Conservation (phyloP, 2,888 invertebrate genomes). For the Chrysolina americana region DNA sequence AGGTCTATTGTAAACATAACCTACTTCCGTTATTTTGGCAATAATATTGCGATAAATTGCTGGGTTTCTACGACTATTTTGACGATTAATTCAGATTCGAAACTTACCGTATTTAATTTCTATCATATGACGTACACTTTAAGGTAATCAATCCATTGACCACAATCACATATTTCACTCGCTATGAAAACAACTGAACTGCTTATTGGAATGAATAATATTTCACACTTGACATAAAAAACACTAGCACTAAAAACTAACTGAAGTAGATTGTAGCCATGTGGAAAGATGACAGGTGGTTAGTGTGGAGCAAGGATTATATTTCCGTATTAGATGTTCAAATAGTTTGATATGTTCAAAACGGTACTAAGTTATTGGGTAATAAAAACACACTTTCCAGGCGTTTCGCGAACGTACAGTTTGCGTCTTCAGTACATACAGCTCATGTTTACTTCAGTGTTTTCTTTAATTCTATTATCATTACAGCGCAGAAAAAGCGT, state of each 20-base stretch:
- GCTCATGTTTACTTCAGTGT: no score
- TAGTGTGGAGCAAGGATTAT: neutral
- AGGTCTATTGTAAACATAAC: constrained; percentile 2
- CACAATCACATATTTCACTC: neutral
- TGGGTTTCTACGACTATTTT: neutral
- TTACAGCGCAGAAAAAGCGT: no score
- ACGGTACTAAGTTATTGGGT: no score
- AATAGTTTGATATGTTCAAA: neutral
- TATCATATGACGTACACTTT: neutral
- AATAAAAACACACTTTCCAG: no score
- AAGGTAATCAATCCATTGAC: neutral
- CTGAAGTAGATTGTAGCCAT: neutral
- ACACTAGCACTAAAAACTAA: neutral
- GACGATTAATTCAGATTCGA: neutral
- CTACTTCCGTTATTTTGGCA: neutral
- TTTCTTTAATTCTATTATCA: no score
- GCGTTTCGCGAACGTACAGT: no score
- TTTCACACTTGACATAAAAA: neutral
- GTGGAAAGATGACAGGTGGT: neutral
- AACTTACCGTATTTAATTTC: neutral
- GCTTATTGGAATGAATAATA: neutral
- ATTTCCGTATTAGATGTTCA: neutral
- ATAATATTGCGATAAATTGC: neutral
- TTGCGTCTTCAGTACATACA: no score
- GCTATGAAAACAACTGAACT: neutral